Conservation (phyloP, 2,113 vertebrate species). For the Sylvilagus bachmani region DNA sequence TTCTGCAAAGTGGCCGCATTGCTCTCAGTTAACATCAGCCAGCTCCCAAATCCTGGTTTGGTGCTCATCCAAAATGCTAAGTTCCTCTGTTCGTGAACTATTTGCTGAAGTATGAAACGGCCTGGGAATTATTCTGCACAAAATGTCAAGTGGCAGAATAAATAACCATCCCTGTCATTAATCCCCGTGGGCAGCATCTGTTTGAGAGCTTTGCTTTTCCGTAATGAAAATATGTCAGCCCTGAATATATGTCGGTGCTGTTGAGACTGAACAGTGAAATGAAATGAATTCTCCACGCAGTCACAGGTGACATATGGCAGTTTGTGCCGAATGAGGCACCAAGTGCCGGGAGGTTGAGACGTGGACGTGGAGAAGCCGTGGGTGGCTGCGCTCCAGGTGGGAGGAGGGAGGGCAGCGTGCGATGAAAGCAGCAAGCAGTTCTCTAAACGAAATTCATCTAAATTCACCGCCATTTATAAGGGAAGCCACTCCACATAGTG, state of each 20-base stretch:
- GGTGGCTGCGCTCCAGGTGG: not conserved
- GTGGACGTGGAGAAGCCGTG: not conserved
- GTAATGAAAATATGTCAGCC: conserved; percentile 80
- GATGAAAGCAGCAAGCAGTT: conserved; percentile 10
- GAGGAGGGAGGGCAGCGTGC: not conserved
- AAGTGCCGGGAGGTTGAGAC: not conserved
- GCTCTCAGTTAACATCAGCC: not conserved
- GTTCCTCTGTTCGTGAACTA: conserved; percentile 57
- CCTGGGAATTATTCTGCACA: conserved; percentile 62
- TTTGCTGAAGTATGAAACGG: conserved; percentile 70
- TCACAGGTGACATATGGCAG: conserved; percentile 55
- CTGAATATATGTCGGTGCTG: conserved; percentile 67
- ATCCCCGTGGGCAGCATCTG: conserved; percentile 69
- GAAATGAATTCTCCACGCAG: conserved; percentile 69
- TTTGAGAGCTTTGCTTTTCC: conserved; percentile 76
- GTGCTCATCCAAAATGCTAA: conserved; percentile 20
- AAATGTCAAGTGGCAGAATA: conserved; percentile 76
- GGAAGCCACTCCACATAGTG: not conserved
- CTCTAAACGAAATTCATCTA: conserved; percentile 41
- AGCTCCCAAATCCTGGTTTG: conserved; percentile 31
- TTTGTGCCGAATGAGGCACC: not conserved
- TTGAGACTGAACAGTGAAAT: conserved; percentile 65
- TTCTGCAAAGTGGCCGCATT: conserved; percentile 28
- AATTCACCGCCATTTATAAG: conserved; percentile 21
- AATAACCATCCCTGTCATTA: conserved; percentile 80